Evolutionary conservation across 2,797 vertebrate species (phyloP), one percentile per base, ranked within the genome.

Genomic region (Oophaga sylvatica): DNA sequence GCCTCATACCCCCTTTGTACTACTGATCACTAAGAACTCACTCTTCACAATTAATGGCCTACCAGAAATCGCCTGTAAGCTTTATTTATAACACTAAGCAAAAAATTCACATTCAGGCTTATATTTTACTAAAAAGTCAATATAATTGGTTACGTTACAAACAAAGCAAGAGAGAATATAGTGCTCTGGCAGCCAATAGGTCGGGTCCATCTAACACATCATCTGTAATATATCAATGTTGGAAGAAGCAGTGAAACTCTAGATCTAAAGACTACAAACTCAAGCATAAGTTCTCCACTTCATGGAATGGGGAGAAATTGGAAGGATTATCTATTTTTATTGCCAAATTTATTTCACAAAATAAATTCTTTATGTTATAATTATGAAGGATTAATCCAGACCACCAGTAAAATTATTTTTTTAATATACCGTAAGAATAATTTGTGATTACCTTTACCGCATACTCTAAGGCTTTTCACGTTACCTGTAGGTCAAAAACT

Each of bases 181-280:
- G 15, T 80, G 17, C n/a, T 80, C 41, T 87, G 79, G 68, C 68
- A 70, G 53, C 70, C 81, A n/a, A 80, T 29, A 16, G 70, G 73
- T 85, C 16, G 67, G 63, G 31, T 81, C 65, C 53, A 48, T 62
- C 76, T 26, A 77, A 48, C 67, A 81, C 68, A 81, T 84, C 87
- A 84, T 80, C 65, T 88, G 82, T 80, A 80, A 80, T 70, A 73
- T 80, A 88, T 79, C 73, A 80, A 88, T 84, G 65, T 80, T 88
- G 87, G 82, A 88, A 63, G 67, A 78, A 80, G 57, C 19, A 20
- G 48, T 80, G 76, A 88, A 88, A 88, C 82, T 65, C 57, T 84
- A 63, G 67, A 71, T 10, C 45, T 73, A 53, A 81, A 70, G 77
- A 62, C 53, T 80, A 62, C 65, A 73, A 75, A 71, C 79, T 63